Conservation (phyloP, 2,888 invertebrate genomes). For the Agrochola lota region DNA sequence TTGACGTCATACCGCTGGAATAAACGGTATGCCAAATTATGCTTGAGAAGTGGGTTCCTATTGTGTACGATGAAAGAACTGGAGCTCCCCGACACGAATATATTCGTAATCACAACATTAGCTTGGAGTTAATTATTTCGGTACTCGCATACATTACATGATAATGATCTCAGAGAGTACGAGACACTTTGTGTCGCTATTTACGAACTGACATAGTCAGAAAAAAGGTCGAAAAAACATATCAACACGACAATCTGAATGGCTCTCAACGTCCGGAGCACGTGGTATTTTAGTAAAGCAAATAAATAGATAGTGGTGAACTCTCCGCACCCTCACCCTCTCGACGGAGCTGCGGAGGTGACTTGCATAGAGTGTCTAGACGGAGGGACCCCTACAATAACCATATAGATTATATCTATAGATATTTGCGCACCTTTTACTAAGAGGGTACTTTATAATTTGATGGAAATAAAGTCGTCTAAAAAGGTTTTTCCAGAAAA, state of each 20-base stretch:
- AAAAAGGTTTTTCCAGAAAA: conserved; percentile 29
- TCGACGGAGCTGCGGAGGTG: conserved; percentile 80
- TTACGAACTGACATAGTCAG: conserved; percentile 23
- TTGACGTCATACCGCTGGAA: conserved; percentile 80
- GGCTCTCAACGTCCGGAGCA: conserved; percentile 82
- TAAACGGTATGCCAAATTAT: conserved; percentile 89
- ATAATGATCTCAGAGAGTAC: conserved; percentile 45
- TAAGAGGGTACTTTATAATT: conserved; percentile 58
- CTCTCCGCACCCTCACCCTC: conserved; percentile 87
- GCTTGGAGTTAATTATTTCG: conserved; percentile 60
- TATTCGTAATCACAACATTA: conserved; percentile 60
- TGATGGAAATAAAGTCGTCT: conserved; percentile 35
- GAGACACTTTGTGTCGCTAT: conserved; percentile 16
- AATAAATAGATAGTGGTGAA: conserved; percentile 87
- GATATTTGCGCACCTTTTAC: conserved; percentile 68
- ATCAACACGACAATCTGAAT: conserved; percentile 67
- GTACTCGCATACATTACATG: conserved; percentile 47
- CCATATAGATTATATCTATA: conserved; percentile 71
- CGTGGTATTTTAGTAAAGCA: conserved; percentile 86
- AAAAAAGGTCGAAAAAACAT: conserved; percentile 48
- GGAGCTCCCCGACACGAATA: conserved; percentile 70
- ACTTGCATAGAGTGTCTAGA: conserved; percentile 89
- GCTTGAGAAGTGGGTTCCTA: conserved; percentile 86
- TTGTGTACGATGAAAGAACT: conserved; percentile 81
- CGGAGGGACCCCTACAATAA: conserved; percentile 84